Conservation (phyloP, 2,113 vertebrate species). For the Melierax canorus region DNA sequence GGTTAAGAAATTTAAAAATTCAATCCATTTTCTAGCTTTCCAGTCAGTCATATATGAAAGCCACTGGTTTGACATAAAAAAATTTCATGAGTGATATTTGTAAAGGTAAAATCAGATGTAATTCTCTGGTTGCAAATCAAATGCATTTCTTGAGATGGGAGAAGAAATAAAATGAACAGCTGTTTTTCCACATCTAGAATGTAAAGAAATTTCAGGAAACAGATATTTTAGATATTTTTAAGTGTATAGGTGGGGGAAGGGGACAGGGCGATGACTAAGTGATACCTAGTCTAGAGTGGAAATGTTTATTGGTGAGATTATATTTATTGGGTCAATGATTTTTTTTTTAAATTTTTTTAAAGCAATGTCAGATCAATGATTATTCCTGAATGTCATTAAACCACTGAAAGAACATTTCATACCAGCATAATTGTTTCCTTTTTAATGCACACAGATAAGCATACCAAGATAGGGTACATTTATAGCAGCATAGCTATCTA, state of each 20-base stretch:
- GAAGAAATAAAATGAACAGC: background rate
- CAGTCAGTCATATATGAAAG: background rate
- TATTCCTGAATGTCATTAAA: background rate
- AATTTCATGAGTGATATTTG: background rate
- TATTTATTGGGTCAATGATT: background rate
- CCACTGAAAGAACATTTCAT: background rate
- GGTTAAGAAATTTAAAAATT: background rate
- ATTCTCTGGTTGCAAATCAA: background rate
- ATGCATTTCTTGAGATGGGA: background rate
- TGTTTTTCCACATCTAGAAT: background rate
- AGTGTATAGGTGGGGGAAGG: fast-evolving
- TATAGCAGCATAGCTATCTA: background rate
- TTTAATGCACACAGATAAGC: background rate
- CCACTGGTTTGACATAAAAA: background rate
- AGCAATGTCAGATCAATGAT: background rate
- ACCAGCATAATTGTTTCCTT: background rate
- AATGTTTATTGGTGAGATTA: background rate
- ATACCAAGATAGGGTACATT: background rate
- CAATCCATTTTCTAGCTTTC: background rate
- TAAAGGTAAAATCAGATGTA: background rate
- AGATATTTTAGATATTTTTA: background rate
- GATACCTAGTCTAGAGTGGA: background rate
- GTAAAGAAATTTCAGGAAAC: background rate
- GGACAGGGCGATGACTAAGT: background rate
- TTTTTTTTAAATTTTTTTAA: background rate